phyloP scores from a whole-genome alignment of 2,113 vertebrate genomes.

The Semnornis frantzii region DNA sequence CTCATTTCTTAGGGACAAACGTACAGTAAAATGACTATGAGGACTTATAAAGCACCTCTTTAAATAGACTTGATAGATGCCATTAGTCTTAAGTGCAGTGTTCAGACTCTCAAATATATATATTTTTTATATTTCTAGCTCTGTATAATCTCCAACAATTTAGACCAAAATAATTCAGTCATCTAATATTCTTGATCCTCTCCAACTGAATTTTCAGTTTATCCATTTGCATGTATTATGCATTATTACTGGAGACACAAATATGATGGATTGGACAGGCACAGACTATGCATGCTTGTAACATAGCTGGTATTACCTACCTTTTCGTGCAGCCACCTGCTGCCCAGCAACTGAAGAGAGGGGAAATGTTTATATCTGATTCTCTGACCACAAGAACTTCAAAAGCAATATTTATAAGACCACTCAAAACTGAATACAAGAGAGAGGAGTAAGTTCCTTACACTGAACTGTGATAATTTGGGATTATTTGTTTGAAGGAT shows the following conservation, averaged over 20 bases:
- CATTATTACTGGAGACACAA: neutral
- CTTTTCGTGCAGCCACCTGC: neutral
- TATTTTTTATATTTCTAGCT: constrained; percentile 20
- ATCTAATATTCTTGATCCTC: neutral
- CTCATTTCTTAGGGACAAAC: neutral
- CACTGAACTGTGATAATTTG: neutral
- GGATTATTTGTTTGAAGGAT: neutral
- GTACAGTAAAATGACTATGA: neutral
- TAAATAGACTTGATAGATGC: constrained; percentile 39
- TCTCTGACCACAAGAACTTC: neutral
- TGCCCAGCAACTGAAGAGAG: neutral
- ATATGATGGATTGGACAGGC: neutral
- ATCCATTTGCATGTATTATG: neutral
- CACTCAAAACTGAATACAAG: neutral
- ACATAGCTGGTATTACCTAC: neutral
- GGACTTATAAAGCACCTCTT: neutral
- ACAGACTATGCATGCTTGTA: neutral
- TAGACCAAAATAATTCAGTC: neutral
- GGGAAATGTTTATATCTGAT: neutral
- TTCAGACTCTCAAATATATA: neutral
- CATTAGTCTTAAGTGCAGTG: neutral
- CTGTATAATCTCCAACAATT: constrained; percentile 2
- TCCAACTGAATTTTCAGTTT: neutral
- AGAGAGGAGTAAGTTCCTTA: neutral
- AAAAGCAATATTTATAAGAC: neutral